Base-by-base conservation (phyloP, 2,113 vertebrate genomes). In the Vidua chalybeata region DNA sequence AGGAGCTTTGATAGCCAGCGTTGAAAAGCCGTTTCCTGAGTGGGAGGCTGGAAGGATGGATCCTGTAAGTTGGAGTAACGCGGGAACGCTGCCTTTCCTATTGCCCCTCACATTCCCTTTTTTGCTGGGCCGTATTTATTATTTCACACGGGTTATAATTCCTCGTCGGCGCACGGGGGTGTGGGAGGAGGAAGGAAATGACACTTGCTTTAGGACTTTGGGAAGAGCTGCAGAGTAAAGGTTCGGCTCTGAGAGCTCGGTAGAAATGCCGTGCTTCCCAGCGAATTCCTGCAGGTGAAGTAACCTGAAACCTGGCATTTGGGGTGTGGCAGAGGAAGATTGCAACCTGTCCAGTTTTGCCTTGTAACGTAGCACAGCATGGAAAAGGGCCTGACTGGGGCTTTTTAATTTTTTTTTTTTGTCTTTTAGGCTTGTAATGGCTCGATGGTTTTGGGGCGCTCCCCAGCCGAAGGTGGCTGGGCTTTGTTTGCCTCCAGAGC, bases 321-420 rank as follows among this genome's bases (percentile, higher is more conserved):
- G 30, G 90, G 90, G 92, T 23, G 92, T 13, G 79, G 95, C 94
- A 41, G 19, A n/a, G 82, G 80, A 95, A 89, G 80, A 92, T 84
- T 94, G 82, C 90, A 88, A 75, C 90, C 95, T 43, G 2, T 46
- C 95, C 92, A 80, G 90, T 93, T 96, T 41, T 71, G 88, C 87
- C 77, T 55, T 55, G 52, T 26, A 84, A 83, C 0, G 3, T 80
- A 56, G 51, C 63, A 30, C 68, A 55, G 46, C 2, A 0, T 31
- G 28, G 51, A 77, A 74, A 77, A 67, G 20, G 3, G 41, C 66
- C 74, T 45, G 48, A 7, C 73, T 10, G 37, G 43, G 46, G 31
- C 1, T 28, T 35, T 58, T 69, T 2, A 20, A 4, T 5, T 24
- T 37, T 17, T 39, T 37, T 17, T 39, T 45, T 46, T 41, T 26